Evolutionary conservation across 2,888 invertebrate species (phyloP), one percentile per base, ranked within the genome.

Genomic region (Clepsis dumicolana): DNA sequence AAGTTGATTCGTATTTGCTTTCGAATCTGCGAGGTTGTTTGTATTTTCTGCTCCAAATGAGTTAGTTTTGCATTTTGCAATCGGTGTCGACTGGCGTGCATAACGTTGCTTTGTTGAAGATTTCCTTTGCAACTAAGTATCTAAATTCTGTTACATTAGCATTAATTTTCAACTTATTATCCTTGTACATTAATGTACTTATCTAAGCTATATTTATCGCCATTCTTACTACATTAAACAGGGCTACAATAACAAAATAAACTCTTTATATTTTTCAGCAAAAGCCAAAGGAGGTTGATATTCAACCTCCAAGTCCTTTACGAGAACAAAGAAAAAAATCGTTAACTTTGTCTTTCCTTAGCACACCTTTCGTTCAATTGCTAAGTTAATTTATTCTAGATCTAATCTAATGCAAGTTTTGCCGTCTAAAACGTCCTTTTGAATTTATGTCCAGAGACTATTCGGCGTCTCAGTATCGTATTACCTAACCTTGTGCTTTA

Each of bases 401-500:
- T 53, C 4, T 53, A 29, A 52, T 25, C 24, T 18, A 44, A 44
- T 53, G 41, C 8, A 21, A 12, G 32, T 18, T 41, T 38, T 18
- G 12, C 27, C 25, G 21, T 10, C 8, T 35, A 56, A 66, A 50
- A 12, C 16, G 38, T 60, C 53, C 64, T 64, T 35, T 63, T 27
- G 24, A 57, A n/a, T 65, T 77, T 3, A 35, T 81, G 76, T 67
- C 73, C 72, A 88, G 91, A 88, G 91, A 88, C 89, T 74, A 75
- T 75, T 78, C 77, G 90, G 87, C 90, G 88, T 76, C 88, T 78
- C 50, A 57, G 76, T 88, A 91, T 91, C 80, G 91, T 91, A 91
- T 86, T 79, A 65, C 71, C 72, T 83, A 86, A 87, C 90, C 90
- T 91, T 90, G 87, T 61, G 65, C 65, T 75, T 89, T 88, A 83